phyloP scores from a whole-genome alignment of 2,113 vertebrate species.

The Polyodon spathula region DNA sequence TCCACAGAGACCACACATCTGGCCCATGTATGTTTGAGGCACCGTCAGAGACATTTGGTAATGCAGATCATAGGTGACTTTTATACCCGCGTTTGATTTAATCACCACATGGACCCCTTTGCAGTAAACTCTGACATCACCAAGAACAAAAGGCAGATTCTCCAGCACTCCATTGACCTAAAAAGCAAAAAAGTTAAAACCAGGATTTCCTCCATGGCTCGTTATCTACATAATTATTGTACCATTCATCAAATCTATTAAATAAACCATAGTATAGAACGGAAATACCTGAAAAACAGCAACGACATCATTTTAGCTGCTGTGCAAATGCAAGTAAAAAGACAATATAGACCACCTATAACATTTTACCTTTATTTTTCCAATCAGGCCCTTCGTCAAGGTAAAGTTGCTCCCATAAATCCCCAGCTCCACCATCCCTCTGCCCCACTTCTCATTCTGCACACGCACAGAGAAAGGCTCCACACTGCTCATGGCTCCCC shows the following conservation, averaged over 20 bases:
- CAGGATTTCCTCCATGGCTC: neutral
- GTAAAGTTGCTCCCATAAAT: neutral
- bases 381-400: constrained; percentile 12
- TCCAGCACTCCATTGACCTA: constrained; percentile 47
- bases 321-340: no score
- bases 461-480: constrained; percentile 15
- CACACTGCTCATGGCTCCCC: neutral
- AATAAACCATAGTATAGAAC: no score
- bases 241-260: neutral
- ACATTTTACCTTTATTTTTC: constrained; percentile 23
- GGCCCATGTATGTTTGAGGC: constrained; percentile 25
- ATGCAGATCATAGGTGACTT: constrained; percentile 46
- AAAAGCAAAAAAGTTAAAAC: neutral
- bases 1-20: constrained; percentile 53
- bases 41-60: constrained; percentile 36
- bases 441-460: neutral
- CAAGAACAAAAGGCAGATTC: constrained; percentile 34
- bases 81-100: constrained; percentile 36
- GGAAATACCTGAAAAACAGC: neutral
- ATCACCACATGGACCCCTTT: constrained; percentile 31
- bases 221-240: no score
- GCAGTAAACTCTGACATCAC: constrained; percentile 31
- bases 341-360: neutral
- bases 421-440: neutral
- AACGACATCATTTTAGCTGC: neutral